Evolutionary conservation across 2,113 vertebrate species (phyloP).

Genomic region (Hystrix cristata): DNA sequence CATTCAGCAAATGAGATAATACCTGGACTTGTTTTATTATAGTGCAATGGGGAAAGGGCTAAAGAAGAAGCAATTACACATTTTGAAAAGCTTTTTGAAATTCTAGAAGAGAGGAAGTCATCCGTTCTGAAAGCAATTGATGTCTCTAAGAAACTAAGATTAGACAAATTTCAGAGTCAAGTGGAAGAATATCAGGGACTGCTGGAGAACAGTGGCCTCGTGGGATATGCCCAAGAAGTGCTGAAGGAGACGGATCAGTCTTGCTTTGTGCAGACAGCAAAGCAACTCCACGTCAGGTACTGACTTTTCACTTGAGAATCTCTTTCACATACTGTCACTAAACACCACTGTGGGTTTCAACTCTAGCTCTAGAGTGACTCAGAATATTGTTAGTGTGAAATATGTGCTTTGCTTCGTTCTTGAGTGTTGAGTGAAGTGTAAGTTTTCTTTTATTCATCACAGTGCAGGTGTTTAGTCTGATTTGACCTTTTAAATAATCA

Average conservation of each 20-base stretch:
- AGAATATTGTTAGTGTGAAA: background rate
- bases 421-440: background rate
- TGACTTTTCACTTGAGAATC: background rate
- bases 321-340: background rate
- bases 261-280: conserved; percentile 98
- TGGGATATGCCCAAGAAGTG: conserved; percentile 98
- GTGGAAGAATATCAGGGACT: conserved; percentile 98
- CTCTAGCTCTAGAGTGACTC: background rate
- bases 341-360: rapidly evolving
- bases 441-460: background rate
- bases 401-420: background rate
- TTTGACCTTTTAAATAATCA: conserved; percentile 8
- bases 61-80: conserved; percentile 92
- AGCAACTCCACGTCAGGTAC: conserved; percentile 97
- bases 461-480: background rate
- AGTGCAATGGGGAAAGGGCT: conserved; percentile 95
- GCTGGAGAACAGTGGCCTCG: conserved; percentile 97
- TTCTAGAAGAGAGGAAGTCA: conserved; percentile 93
- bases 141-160: conserved; percentile 90
- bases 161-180: conserved; percentile 93
- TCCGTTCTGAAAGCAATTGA: conserved; percentile 94
- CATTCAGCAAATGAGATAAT: background rate
- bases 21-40: conserved; percentile 49
- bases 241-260: conserved; percentile 98
- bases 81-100: conserved; percentile 94